Conservation (phyloP, 2,797 vertebrate species). For the Centropyge bicolor region DNA sequence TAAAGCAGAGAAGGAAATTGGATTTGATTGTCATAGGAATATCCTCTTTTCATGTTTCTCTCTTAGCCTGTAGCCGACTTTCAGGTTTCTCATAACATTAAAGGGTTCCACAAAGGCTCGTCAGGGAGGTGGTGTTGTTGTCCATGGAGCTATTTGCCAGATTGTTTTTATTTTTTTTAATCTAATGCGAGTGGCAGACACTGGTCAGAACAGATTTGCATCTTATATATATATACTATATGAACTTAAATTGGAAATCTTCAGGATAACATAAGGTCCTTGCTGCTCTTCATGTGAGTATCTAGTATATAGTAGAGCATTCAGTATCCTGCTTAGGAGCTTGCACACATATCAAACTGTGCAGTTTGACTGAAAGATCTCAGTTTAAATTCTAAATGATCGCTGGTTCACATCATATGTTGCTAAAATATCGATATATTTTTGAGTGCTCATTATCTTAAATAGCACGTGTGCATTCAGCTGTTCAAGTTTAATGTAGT, state of each 20-base stretch:
- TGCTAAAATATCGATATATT: neutral
- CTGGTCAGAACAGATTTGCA: neutral
- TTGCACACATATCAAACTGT: neutral
- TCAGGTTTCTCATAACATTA: conserved; percentile 36
- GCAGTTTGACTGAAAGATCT: neutral
- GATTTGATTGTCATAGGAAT: conserved; percentile 50
- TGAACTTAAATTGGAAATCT: neutral
- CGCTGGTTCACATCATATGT: neutral
- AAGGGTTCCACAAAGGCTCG: conserved; percentile 25
- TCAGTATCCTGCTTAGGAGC: conserved; percentile 2
- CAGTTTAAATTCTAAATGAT: conserved; percentile 1
- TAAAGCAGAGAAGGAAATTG: conserved; percentile 20
- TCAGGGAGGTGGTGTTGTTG: conserved; percentile 20
- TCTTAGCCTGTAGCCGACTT: conserved; percentile 32
- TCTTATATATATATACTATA: neutral
- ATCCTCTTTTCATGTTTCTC: conserved; percentile 54
- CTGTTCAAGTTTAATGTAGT: conserved; percentile 20
- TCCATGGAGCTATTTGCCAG: neutral
- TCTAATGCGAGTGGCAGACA: neutral
- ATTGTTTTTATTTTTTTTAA: conserved; percentile 11
- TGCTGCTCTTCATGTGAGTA: neutral
- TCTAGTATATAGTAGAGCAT: too few species aligned
- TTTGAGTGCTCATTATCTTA: conserved; percentile 28
- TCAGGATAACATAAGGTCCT: neutral
- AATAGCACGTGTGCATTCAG: neutral